Base-by-base conservation (phyloP, 92 coral and sea anemone genomes). In the Scolanthus callimorphus region DNA sequence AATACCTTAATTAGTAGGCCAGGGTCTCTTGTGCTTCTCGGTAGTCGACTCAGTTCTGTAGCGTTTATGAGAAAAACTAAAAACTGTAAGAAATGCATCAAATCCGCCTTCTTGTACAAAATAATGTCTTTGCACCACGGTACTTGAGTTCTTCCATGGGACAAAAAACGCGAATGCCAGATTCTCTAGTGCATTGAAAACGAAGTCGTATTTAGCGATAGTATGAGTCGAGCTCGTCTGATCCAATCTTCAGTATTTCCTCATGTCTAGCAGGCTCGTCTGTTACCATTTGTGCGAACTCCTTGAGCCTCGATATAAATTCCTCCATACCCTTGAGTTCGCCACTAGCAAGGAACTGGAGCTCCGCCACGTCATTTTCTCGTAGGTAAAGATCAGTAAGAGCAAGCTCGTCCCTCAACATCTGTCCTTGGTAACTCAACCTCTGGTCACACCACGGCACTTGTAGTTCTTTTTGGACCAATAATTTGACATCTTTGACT, bases 91-190 rank as follows among this genome's bases (percentile, higher is more conserved):
- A 25, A 88, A 83, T 0, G 81, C 67, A 61, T 74, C 86, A 78
- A 88, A 88, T 25, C 73, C 86, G 21, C 96, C 96, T 56, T 78
- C 79, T 60, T 88, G 96, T 3, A 83, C 96, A 72, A 88, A 88
- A 55, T 78, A 88, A 59, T 88, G 96, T 28, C 96, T 66, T 25
- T 88, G 83, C 6, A 84, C 90, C 17, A 78, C 73, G 0, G 96
- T 77, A 9, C 34, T 60, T 17, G 77, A 65, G 34, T 64, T 69
- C 47, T 88, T 88, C 96, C 96, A 88, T 0, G 96, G 96, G 63
- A 83, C 67, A 37, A 88, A 88, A 61, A 49, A 88, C 15, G 30
- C 68, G 39, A 83, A 83, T 21, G 96, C 88, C 46, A 88, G 59
- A 26, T 57, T 60, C 24, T 88, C 83, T 53, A 84, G 46, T 0